These are phyloP conservation scores for Sphenodon punctatus DNA, from an alignment of 2,797 vertebrate species.

Conservation along the genomic window DNA sequence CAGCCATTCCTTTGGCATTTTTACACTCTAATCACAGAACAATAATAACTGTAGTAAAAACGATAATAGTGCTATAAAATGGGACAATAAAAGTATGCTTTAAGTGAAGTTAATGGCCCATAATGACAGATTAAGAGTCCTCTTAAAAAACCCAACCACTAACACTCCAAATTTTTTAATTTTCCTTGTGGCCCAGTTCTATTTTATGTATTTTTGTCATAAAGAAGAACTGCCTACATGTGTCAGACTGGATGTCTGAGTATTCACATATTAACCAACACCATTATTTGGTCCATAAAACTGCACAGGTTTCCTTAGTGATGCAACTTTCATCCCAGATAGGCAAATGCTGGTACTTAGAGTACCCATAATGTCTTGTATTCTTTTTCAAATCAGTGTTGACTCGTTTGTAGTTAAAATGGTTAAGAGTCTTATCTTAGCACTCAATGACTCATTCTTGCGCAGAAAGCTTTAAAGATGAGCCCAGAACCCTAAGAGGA, in stretches of 20 bases:
- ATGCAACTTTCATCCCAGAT: neutral
- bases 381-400: neutral
- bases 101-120: conserved; percentile 23
- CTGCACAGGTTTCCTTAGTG: neutral
- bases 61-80: conserved; percentile 11
- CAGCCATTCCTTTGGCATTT: conserved; percentile 10
- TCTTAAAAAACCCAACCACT: neutral
- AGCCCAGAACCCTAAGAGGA: neutral
- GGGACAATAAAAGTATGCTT: neutral
- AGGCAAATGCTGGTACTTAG: neutral
- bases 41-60: conserved; percentile 2
- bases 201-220: neutral
- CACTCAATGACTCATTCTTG: no score
- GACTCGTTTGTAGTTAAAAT: neutral
- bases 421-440: neutral
- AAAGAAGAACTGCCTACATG: neutral
- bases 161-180: conserved; percentile 4
- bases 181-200: neutral
- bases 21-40: conserved; percentile 8
- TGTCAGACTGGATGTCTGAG: neutral
- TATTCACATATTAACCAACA: neutral
- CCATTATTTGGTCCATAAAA: conserved; percentile 19
- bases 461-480: neutral
- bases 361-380: neutral
- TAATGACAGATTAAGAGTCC: conserved; percentile 6